Evolutionary conservation across 2,797 vertebrate species (phyloP).

Genomic region (Discoglossus pictus): DNA sequence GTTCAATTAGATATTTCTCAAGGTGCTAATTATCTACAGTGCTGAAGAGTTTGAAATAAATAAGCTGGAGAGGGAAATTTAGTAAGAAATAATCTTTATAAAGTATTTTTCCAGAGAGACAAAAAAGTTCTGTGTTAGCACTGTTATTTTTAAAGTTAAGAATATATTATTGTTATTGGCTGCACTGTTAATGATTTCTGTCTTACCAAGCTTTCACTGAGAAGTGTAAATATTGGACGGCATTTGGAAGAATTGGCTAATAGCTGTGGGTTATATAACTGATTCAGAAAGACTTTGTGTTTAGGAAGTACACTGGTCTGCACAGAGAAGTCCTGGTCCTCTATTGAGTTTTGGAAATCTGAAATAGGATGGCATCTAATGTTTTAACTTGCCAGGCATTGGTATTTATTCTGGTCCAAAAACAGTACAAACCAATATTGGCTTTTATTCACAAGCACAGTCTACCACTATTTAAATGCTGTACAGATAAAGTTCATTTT

Average conservation of each 20-base stretch:
- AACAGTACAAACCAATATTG: too few species aligned
- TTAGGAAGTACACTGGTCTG: slow-evolving; percentile 6
- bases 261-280: slow-evolving; percentile 25
- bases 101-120: slow-evolving; percentile 39
- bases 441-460: too few species aligned
- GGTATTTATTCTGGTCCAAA: too few species aligned
- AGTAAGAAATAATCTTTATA: background rate
- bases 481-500: too few species aligned
- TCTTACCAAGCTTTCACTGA: slow-evolving; percentile 20
- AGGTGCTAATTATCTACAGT: slow-evolving; percentile 13
- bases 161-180: slow-evolving; percentile 36
- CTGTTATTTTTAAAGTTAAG: slow-evolving; percentile 29
- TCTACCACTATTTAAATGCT: too few species aligned
- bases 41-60: background rate
- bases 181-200: slow-evolving; percentile 6
- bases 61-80: background rate
- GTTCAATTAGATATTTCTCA: slow-evolving; percentile 12
- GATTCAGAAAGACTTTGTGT: slow-evolving; percentile 16
- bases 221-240: slow-evolving; percentile 36
- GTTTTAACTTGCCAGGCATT: too few species aligned
- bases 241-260: slow-evolving; percentile 17
- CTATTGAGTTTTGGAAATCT: too few species aligned
- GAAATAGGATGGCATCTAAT: too few species aligned
- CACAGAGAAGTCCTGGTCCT: background rate
- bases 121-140: slow-evolving; percentile 17